Conservation (phyloP, 1,140 invertebrate species). For the Heterodera carotae region DNA sequence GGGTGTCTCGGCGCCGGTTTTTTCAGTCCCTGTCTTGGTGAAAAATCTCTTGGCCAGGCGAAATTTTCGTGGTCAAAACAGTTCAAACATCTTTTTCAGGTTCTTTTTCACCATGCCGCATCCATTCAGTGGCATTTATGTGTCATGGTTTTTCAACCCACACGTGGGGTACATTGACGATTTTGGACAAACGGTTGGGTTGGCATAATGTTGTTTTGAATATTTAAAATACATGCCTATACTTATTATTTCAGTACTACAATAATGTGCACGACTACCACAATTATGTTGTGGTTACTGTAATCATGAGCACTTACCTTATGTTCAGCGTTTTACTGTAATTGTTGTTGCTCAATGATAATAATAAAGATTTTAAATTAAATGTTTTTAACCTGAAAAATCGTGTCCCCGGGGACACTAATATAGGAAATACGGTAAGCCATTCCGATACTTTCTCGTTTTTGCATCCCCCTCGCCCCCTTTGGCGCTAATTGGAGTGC, state of each 20-base stretch:
- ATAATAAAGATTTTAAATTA: too few relatives aligned
- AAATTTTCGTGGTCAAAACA: too few relatives aligned
- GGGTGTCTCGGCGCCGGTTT: too few relatives aligned
- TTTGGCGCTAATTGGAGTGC: too few relatives aligned
- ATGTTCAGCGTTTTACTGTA: constrained; percentile 7
- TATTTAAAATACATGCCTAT: neutral
- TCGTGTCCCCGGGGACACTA: too few relatives aligned
- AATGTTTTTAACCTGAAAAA: too few relatives aligned
- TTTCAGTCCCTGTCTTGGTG: too few relatives aligned
- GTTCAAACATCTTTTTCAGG: constrained; percentile 48
- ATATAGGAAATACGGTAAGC: too few relatives aligned
- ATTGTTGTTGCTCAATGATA: too few relatives aligned
- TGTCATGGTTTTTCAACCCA: constrained; percentile 37
- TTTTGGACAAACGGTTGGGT: constrained; percentile 28
- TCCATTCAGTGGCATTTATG: constrained; percentile 30
- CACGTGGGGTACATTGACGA: constrained; percentile 32
- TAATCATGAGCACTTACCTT: constrained; percentile 23
- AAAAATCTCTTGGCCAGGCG: neutral
- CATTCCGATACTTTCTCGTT: too few relatives aligned
- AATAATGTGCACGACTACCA: constrained; percentile 33
- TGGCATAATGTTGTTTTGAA: neutral
- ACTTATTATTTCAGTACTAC: constrained; percentile 39
- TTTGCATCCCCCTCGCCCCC: too few relatives aligned
- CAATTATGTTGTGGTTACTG: constrained; percentile 14
- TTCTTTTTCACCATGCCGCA: constrained; percentile 43